Evolutionary conservation across 2,797 vertebrate genomes (phyloP).

Genomic region (Pseudomugil gertrudae): DNA sequence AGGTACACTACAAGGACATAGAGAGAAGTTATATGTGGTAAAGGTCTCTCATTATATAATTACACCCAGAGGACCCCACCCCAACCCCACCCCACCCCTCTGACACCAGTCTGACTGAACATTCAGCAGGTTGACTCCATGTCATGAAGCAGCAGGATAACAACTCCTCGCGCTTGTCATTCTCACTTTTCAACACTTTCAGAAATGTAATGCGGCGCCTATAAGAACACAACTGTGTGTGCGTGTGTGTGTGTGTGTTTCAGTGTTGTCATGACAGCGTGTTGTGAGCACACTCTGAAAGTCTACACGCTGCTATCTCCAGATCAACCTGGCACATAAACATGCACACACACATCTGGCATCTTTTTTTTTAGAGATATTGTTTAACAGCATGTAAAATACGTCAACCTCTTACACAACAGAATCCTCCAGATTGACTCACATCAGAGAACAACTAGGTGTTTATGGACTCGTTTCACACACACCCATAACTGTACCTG

Average conservation of each 20-base stretch:
- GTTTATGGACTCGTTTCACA: conserved; percentile 27
- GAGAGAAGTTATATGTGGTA: background rate
- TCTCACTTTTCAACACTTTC: conserved; percentile 32
- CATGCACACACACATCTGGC: conserved; percentile 6
- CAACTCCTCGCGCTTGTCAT: conserved; percentile 24
- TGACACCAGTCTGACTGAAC: background rate
- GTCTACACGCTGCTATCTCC: conserved; percentile 7
- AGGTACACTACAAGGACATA: background rate
- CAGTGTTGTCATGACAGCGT: conserved; percentile 41
- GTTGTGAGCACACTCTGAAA: background rate
- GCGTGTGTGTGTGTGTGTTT: conserved; percentile 39
- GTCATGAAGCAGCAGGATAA: background rate
- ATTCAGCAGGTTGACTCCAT: background rate
- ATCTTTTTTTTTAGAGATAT: conserved; percentile 5
- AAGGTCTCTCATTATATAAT: conserved; percentile 11
- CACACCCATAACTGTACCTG: conserved; percentile 1
- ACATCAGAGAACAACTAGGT: conserved; percentile 44
- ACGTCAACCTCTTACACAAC: conserved; percentile 43
- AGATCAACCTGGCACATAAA: conserved; percentile 26
- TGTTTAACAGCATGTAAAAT: conserved; percentile 23
- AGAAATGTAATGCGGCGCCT: conserved; percentile 3
- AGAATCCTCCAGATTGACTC: conserved; percentile 5
- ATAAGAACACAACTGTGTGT: conserved; percentile 38
- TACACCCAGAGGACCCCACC: background rate
- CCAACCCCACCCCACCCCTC: background rate